Percentiles rank a stretch among this genome's conserved stretches.
phyloP scores from a whole-genome alignment of 2,113 vertebrate species.

The Sylvietta virens region DNA sequence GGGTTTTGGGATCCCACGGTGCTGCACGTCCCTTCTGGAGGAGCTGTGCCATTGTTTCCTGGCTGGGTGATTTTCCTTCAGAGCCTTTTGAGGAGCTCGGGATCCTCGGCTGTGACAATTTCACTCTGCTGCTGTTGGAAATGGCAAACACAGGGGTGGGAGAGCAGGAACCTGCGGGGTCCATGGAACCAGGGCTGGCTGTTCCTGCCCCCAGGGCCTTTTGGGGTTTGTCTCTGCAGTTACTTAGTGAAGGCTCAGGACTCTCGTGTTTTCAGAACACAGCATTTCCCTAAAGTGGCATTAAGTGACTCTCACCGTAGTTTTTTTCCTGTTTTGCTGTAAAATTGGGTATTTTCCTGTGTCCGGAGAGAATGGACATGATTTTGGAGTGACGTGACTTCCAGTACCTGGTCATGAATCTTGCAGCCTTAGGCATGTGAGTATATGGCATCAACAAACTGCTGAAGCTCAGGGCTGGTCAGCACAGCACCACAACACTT shows the following conservation, averaged over 20 bases:
- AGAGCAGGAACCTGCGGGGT: not conserved
- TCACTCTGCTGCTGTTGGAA: not conserved
- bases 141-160: accelerated
- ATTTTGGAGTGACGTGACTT: not conserved
- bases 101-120: accelerated
- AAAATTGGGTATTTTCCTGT: not conserved
- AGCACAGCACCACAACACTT: accelerated
- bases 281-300: accelerated
- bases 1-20: accelerated
- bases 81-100: accelerated
- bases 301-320: accelerated
- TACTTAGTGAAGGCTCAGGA: accelerated
- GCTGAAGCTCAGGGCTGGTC: not conserved
- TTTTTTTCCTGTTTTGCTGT: not conserved
- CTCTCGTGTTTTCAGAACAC: accelerated
- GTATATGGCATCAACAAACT: accelerated
- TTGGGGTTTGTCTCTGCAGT: not conserved
- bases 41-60: accelerated
- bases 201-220: accelerated
- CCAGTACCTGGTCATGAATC: accelerated
- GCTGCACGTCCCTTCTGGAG: accelerated
- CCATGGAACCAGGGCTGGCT: accelerated
- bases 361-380: accelerated
- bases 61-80: not conserved
- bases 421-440: not conserved